Percentiles rank a stretch among this genome's conserved stretches.
phyloP scores from a whole-genome alignment of 2,797 vertebrate species.

The Pangasius larnaudii region DNA sequence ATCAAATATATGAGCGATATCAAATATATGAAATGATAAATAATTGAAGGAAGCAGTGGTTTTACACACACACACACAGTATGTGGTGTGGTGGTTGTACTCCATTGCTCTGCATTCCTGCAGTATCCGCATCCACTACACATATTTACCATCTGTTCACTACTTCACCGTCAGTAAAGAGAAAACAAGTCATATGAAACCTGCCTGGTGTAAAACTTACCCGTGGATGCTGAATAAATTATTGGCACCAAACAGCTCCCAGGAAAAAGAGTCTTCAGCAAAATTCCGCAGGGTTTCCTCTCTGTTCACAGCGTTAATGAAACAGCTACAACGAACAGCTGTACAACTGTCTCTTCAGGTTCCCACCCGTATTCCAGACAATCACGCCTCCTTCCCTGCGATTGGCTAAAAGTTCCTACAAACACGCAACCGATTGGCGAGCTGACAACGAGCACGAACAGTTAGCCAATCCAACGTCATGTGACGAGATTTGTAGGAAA shows the following conservation, averaged over 20 bases:
- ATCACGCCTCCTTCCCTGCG: not conserved
- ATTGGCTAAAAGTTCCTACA: not conserved
- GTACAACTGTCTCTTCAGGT: not conserved
- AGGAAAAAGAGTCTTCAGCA: too few relatives aligned
- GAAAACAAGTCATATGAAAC: not conserved
- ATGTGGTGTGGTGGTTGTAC: not conserved
- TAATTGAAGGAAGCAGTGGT: not conserved
- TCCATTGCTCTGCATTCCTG: not conserved
- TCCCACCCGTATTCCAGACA: slow-evolving; percentile 12
- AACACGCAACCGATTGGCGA: not conserved
- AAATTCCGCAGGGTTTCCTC: not conserved
- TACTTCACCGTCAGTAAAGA: not conserved
- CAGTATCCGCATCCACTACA: not conserved
- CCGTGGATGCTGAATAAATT: not conserved
- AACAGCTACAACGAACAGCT: slow-evolving; percentile 6
- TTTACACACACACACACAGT: not conserved
- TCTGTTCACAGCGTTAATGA: not conserved
- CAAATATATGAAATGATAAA: not conserved
- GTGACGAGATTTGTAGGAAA: not conserved
- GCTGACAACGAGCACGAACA: too few relatives aligned
- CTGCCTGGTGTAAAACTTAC: slow-evolving; percentile 17
- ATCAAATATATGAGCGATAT: not conserved
- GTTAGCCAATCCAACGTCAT: not conserved
- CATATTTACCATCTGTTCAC: not conserved
- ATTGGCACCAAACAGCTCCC: not conserved